Conservation (phyloP, 2,797 vertebrate genomes). For the Alfaro cultratus region DNA sequence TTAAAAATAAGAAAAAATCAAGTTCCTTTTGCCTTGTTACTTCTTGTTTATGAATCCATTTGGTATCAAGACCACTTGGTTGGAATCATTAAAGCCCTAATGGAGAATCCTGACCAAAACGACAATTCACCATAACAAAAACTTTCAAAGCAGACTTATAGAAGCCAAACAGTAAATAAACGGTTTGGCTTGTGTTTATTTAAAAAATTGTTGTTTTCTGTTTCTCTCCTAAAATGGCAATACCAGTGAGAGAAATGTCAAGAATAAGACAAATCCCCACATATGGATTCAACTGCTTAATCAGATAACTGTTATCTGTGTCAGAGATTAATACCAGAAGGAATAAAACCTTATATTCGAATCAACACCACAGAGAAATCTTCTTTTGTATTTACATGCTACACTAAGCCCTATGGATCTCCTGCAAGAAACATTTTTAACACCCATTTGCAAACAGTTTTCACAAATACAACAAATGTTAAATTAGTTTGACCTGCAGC, state of each 20-base stretch:
- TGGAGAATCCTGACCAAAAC: neutral
- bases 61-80: neutral
- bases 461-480: constrained; percentile 59
- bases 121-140: neutral
- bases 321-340: constrained; percentile 54
- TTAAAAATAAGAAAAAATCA: neutral
- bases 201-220: constrained; percentile 11
- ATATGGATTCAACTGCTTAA: constrained; percentile 26
- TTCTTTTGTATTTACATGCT: constrained; percentile 53
- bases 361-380: constrained; percentile 21
- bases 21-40: neutral
- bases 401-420: constrained; percentile 34
- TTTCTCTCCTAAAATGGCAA: constrained; percentile 29
- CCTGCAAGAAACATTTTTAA: constrained; percentile 49
- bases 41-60: neutral
- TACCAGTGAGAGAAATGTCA: constrained; percentile 43
- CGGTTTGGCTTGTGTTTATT: constrained; percentile 3
- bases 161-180: neutral
- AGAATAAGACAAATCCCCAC: constrained; percentile 21
- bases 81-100: neutral
- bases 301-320: constrained; percentile 50
- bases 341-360: constrained; percentile 45
- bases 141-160: neutral
- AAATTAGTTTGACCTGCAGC: constrained; percentile 68
- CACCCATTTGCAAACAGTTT: constrained; percentile 55